These are phyloP conservation scores for Pecten maximus DNA, from an alignment of 2,888 invertebrate species.

Conservation along the genomic window DNA sequence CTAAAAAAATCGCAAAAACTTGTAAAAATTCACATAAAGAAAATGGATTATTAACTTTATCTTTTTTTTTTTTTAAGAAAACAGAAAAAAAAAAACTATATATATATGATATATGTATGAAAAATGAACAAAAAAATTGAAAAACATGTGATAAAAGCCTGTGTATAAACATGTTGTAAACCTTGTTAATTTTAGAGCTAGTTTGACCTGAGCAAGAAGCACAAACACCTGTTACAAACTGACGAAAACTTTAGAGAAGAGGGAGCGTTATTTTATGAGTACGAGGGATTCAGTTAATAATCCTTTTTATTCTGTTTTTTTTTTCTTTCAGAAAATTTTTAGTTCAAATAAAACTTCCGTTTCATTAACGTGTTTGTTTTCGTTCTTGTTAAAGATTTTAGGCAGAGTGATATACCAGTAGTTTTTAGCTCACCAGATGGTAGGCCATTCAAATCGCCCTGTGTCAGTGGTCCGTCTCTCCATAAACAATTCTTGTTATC, in stretches of 20 bases:
- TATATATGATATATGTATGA: conserved; percentile 2
- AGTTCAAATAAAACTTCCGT: conserved; percentile 43
- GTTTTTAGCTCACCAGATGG: too few relatives aligned
- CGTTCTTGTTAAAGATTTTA: conserved; percentile 6
- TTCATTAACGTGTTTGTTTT: conserved; percentile 34
- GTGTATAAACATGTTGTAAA: conserved; percentile 23
- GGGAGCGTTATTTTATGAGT: conserved; percentile 31
- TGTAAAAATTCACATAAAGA: conserved; percentile 33
- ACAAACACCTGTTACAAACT: conserved; percentile 33
- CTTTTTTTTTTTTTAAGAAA: conserved; percentile 16
- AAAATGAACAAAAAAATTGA: conserved; percentile 33
- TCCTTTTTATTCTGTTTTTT: conserved; percentile 37
- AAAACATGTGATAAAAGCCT: conserved; percentile 26
- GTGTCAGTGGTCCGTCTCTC: too few relatives aligned
- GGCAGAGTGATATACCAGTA: too few relatives aligned
- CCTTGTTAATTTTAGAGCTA: conserved; percentile 28
- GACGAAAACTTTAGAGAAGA: conserved; percentile 27
- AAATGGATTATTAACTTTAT: conserved; percentile 30
- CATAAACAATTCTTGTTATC: too few relatives aligned
- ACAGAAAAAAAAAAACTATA: conserved; percentile 5
- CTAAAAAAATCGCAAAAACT: conserved; percentile 41
- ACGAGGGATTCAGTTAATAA: conserved; percentile 43
- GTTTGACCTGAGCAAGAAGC: conserved; percentile 1
- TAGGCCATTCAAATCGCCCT: too few relatives aligned
- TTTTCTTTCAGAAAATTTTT: not conserved